Conservation (phyloP, 2,797 vertebrate species). For the Sebastes itinus region DNA sequence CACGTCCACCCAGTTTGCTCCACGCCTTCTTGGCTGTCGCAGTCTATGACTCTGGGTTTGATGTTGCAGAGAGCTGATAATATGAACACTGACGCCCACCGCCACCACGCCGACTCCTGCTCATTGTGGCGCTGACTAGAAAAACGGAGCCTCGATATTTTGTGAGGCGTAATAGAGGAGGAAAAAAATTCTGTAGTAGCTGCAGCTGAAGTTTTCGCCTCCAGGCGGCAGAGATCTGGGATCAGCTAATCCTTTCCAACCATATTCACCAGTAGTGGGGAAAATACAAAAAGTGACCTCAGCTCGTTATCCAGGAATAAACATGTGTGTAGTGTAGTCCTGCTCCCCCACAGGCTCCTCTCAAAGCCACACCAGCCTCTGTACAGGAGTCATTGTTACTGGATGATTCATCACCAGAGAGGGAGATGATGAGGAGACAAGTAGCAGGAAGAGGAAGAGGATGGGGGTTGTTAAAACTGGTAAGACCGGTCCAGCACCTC, state of each 20-base stretch:
- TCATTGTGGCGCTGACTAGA: slow-evolving; percentile 47
- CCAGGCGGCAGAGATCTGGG: slow-evolving; percentile 70
- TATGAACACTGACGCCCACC: slow-evolving; percentile 53
- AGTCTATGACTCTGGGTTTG: slow-evolving; percentile 58
- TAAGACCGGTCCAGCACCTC: slow-evolving; percentile 98
- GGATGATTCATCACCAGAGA: slow-evolving; percentile 70
- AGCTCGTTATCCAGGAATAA: slow-evolving; percentile 76
- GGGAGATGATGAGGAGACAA: slow-evolving; percentile 64
- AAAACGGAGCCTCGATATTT: slow-evolving; percentile 50
- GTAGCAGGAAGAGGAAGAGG: slow-evolving; percentile 28
- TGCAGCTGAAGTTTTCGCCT: slow-evolving; percentile 68
- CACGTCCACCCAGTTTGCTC: slow-evolving; percentile 27
- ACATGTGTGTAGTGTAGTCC: slow-evolving; percentile 69
- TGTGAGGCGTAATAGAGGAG: slow-evolving; percentile 33
- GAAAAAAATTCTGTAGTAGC: slow-evolving; percentile 42
- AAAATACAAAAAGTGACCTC: slow-evolving; percentile 71
- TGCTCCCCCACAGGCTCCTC: slow-evolving; percentile 67
- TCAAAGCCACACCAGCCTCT: slow-evolving; percentile 65
- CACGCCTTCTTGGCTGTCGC: slow-evolving; percentile 33
- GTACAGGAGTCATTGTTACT: slow-evolving; percentile 74
- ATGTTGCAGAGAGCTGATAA: slow-evolving; percentile 63
- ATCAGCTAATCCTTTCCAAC: slow-evolving; percentile 71
- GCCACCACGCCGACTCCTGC: slow-evolving; percentile 19
- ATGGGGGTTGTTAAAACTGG: slow-evolving; percentile 87
- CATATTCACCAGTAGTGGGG: slow-evolving; percentile 58